A percentile compares a stretch with the other conserved stretches of the same genome.
Evolutionary conservation across 2,888 invertebrate genomes (phyloP).

Genomic region (Prostheceraeus crozeri): DNA sequence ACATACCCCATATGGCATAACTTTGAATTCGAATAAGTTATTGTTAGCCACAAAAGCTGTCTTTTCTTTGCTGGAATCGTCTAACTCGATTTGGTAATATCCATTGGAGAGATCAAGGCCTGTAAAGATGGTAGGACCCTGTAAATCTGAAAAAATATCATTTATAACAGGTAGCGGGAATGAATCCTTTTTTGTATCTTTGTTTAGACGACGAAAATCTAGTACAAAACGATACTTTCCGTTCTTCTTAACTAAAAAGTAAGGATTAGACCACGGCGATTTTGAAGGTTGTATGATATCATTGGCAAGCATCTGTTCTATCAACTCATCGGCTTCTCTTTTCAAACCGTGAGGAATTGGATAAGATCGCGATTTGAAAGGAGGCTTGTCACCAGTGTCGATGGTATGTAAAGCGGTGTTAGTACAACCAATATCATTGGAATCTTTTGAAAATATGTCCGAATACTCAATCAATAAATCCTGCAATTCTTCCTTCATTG

Average conservation of each 20-base stretch:
- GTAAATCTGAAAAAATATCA: constrained; percentile 6
- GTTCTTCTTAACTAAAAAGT: constrained; percentile 16
- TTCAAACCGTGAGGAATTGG: neutral
- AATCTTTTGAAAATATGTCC: too few relatives aligned
- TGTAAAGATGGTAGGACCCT: neutral
- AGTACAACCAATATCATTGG: constrained; percentile 7
- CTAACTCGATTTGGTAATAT: constrained; percentile 14
- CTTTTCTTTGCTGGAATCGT: constrained; percentile 4
- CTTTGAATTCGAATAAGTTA: constrained; percentile 8
- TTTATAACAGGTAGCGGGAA: neutral
- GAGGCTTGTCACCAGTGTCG: neutral
- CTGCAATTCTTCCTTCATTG: too few relatives aligned
- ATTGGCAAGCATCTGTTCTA: neutral
- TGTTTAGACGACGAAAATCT: neutral
- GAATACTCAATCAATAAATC: too few relatives aligned
- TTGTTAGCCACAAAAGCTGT: neutral
- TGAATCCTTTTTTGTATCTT: too few relatives aligned
- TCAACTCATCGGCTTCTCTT: constrained; percentile 5
- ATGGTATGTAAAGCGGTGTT: neutral
- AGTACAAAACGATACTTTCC: constrained; percentile 17
- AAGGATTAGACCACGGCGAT: neutral
- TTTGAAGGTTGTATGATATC: neutral
- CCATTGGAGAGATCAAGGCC: constrained; percentile 1
- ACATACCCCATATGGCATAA: constrained; percentile 5
- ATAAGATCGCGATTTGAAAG: constrained; percentile 9